These are phyloP conservation scores for Sphaeramia orbicularis DNA, from an alignment of 2,797 vertebrate genomes.

Conservation along the genomic window DNA sequence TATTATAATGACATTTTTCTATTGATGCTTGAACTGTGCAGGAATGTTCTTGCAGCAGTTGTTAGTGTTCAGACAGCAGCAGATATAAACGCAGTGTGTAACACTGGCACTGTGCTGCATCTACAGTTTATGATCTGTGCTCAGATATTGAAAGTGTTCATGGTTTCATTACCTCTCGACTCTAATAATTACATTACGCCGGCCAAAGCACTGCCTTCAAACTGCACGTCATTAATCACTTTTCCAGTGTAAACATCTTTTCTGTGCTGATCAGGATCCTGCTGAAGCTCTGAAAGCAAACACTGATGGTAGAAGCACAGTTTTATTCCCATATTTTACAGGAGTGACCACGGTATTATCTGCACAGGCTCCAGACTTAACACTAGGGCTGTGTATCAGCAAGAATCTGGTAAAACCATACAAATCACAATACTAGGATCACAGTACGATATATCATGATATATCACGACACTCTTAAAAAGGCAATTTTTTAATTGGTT, in stretches of 20 bases:
- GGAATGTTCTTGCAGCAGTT: slow-evolving; percentile 3
- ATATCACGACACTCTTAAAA: too few species aligned
- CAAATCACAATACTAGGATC: too few species aligned
- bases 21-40: neutral
- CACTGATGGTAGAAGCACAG: neutral
- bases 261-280: neutral
- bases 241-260: neutral
- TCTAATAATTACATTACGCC: slow-evolving; percentile 2
- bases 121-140: slow-evolving; percentile 18
- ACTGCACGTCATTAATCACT: neutral
- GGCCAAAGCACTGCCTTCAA: neutral
- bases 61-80: neutral
- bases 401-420: too few species aligned
- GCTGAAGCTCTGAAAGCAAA: neutral
- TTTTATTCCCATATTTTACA: neutral
- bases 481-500: too few species aligned
- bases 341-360: neutral
- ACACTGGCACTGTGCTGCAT: neutral
- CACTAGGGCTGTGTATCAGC: too few species aligned
- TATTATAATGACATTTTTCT: neutral
- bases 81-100: slow-evolving; percentile 8
- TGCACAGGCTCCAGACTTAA: neutral
- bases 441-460: too few species aligned
- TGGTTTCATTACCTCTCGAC: slow-evolving; percentile 28
- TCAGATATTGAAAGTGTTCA: slow-evolving; percentile 17